phyloP scores from a whole-genome alignment of 2,797 vertebrate species.

The Taeniopygia guttata region DNA sequence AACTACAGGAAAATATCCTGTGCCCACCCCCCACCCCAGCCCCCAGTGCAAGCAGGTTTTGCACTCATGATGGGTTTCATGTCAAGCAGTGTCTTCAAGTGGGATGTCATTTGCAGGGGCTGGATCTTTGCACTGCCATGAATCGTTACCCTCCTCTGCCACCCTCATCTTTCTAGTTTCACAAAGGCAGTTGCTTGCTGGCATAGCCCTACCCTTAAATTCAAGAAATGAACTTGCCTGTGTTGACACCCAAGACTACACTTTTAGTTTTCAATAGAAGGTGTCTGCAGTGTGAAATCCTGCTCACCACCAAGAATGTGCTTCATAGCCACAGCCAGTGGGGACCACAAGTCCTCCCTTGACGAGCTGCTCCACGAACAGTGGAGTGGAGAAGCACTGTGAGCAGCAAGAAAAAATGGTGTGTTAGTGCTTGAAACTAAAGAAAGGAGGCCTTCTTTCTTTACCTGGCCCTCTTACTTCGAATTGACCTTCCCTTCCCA shows the following conservation, averaged over 20 bases:
- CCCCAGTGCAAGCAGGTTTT: background rate
- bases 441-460: background rate
- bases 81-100: background rate
- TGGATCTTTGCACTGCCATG: background rate
- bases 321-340: background rate
- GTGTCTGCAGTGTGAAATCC: background rate
- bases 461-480: background rate
- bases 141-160: background rate
- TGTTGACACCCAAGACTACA: constrained; percentile 24
- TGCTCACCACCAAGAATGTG: background rate
- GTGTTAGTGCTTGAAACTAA: accelerated
- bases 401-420: background rate
- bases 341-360: background rate
- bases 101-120: background rate
- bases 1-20: background rate
- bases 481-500: background rate
- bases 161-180: background rate
- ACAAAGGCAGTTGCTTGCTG: background rate
- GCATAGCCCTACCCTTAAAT: background rate
- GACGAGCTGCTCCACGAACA: accelerated
- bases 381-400: background rate
- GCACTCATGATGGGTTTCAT: background rate
- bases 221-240: constrained; percentile 39
- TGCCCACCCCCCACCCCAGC: background rate
- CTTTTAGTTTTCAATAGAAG: background rate